These are phyloP conservation scores for Macrophya annulata DNA, from an alignment of 2,888 invertebrate species.

Conservation along the genomic window DNA sequence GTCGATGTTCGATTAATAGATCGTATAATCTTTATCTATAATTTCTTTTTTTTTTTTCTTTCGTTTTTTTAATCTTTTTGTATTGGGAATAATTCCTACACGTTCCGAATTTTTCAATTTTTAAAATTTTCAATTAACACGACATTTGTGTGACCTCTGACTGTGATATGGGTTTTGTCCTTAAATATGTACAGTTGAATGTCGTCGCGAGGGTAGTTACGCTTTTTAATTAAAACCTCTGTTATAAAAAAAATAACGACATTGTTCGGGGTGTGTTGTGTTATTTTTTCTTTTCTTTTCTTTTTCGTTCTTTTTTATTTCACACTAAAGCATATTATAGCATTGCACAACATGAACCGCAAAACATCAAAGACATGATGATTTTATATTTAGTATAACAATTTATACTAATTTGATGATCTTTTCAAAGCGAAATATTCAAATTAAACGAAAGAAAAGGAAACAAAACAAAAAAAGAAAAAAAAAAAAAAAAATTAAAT, in stretches of 20 bases:
- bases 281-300: not conserved
- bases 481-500: too few species aligned
- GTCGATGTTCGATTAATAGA: not conserved
- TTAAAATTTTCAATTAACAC: not conserved
- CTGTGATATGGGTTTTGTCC: conserved; percentile 1
- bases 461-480: too few species aligned
- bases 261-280: not conserved
- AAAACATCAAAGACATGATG: not conserved
- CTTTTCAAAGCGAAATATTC: not conserved
- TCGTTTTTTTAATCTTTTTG: too few species aligned
- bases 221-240: conserved; percentile 19
- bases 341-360: not conserved
- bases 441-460: not conserved
- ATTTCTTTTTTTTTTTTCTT: not conserved
- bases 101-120: not conserved
- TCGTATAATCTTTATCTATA: not conserved
- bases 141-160: conserved; percentile 28
- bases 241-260: not conserved
- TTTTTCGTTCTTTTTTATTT: too few species aligned
- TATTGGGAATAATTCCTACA: not conserved
- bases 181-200: not conserved
- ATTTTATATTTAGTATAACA: not conserved
- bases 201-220: not conserved
- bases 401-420: not conserved
- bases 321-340: not conserved